Conservation (phyloP, 2,888 invertebrate species). For the Camptogramma bilineatum region DNA sequence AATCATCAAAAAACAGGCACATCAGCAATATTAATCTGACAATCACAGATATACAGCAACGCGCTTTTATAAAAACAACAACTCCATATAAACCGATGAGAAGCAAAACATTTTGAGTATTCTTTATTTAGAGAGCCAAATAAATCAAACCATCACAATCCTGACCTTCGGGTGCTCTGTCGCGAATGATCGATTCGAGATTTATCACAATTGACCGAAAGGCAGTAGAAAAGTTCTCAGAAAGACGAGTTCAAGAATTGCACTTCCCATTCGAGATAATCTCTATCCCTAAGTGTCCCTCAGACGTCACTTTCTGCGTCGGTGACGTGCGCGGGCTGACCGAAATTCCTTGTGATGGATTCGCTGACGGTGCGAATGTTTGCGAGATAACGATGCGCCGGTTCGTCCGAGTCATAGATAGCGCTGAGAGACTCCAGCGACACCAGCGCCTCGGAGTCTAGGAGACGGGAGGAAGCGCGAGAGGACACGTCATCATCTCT, state of each 20-base stretch:
- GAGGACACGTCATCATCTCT: slow-evolving; percentile 92
- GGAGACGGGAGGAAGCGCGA: slow-evolving; percentile 92
- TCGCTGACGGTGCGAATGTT: slow-evolving; percentile 91
- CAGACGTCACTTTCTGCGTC: slow-evolving; percentile 88
- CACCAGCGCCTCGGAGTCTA: slow-evolving; percentile 91
- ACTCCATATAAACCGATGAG: slow-evolving; percentile 36
- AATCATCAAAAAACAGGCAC: slow-evolving; percentile 69
- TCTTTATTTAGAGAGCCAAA: slow-evolving; percentile 72
- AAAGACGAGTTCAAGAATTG: slow-evolving; percentile 42
- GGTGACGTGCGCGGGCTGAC: slow-evolving; percentile 88
- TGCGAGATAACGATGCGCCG: slow-evolving; percentile 88
- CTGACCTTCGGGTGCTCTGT: slow-evolving; percentile 57
- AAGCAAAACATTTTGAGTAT: slow-evolving; percentile 67
- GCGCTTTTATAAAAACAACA: slow-evolving; percentile 37
- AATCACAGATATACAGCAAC: slow-evolving; percentile 46
- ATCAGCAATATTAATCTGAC: slow-evolving; percentile 59
- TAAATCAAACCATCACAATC: slow-evolving; percentile 45
- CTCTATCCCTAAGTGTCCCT: slow-evolving; percentile 38
- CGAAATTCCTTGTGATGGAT: slow-evolving; percentile 91
- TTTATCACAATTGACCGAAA: slow-evolving; percentile 65
- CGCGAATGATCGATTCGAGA: slow-evolving; percentile 59
- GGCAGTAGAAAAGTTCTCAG: slow-evolving; percentile 47
- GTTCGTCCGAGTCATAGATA: slow-evolving; percentile 91
- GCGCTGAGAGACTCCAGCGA: slow-evolving; percentile 93
- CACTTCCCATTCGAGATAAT: slow-evolving; percentile 30